A percentile compares a stretch with the other conserved stretches of the same genome.
phyloP scores from a whole-genome alignment of 2,888 invertebrate genomes.

The Phlogophora meticulosa region DNA sequence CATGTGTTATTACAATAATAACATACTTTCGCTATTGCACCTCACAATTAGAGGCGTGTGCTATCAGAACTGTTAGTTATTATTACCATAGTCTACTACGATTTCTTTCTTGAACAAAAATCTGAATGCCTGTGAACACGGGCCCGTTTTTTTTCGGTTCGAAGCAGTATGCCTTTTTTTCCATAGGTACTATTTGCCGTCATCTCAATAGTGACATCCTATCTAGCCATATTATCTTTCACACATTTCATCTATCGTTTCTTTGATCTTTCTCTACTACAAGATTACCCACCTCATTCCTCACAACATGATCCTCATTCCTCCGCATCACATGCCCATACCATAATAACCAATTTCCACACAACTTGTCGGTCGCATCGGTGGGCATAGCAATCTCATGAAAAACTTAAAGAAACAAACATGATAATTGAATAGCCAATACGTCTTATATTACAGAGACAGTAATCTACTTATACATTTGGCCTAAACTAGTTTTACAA shows the following conservation, averaged over 20 bases:
- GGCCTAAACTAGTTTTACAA: slow-evolving; percentile 45
- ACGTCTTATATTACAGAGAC: slow-evolving; percentile 9
- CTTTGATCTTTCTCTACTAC: no score
- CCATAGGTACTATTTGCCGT: no score
- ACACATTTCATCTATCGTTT: no score
- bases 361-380: no score
- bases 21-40: slow-evolving; percentile 63
- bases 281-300: no score
- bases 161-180: no score
- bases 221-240: no score
- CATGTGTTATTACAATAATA: slow-evolving; percentile 68
- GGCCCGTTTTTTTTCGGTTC: no score
- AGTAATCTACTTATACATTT: slow-evolving; percentile 25
- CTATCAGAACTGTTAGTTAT: slow-evolving; percentile 37
- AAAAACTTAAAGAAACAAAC: not conserved
- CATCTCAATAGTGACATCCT: no score
- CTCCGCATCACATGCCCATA: no score
- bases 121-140: not conserved
- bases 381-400: not conserved
- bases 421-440: not conserved
- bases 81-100: not conserved
- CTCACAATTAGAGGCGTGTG: slow-evolving; percentile 46
- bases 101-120: slow-evolving; percentile 24
- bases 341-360: no score
- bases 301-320: no score